Percentiles rank a stretch among this genome's conserved stretches.
phyloP scores from a whole-genome alignment of 2,113 vertebrate species.

The Furnarius figulus region DNA sequence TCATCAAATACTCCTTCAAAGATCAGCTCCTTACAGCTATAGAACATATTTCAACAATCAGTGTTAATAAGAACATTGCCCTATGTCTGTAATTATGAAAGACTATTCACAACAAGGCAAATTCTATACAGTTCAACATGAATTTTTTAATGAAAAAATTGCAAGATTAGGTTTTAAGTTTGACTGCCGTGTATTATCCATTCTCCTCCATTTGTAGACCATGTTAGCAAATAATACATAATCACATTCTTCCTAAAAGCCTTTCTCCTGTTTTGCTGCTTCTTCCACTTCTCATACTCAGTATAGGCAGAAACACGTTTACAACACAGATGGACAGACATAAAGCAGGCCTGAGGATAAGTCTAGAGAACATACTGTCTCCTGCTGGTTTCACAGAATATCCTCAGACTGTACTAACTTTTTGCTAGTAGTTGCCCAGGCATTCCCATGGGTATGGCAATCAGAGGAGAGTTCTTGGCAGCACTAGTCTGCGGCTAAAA shows the following conservation, averaged over 20 bases:
- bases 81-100: background rate
- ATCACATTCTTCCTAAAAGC: background rate
- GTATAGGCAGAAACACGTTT: background rate
- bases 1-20: background rate
- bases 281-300: background rate
- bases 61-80: background rate
- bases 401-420: background rate
- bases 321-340: background rate
- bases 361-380: background rate
- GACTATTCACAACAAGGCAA: background rate
- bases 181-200: fast-evolving
- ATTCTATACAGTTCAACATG: background rate
- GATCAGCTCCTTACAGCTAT: background rate
- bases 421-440: background rate
- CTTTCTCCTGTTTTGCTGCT: background rate
- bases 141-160: background rate
- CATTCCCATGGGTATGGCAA: background rate
- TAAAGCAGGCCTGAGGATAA: background rate
- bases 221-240: fast-evolving
- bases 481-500: background rate
- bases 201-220: background rate
- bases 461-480: background rate
- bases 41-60: background rate
- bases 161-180: background rate
- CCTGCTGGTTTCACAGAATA: background rate